phyloP scores from a whole-genome alignment of 2,888 invertebrate genomes.

The Acanthococcus lagerstroemiae region DNA sequence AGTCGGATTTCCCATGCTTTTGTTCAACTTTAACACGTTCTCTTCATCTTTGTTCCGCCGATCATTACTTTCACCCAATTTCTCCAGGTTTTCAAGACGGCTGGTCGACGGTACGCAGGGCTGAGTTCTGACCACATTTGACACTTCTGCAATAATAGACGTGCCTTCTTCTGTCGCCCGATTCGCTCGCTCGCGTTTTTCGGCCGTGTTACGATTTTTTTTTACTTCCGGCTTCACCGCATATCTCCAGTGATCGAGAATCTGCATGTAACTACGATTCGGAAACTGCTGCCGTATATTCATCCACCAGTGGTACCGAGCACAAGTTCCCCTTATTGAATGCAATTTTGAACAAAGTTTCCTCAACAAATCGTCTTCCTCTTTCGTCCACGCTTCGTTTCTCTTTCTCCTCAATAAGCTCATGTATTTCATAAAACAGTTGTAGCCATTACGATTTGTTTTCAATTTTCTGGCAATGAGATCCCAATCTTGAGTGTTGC shows the following conservation, averaged over 20 bases:
- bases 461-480: conserved; percentile 2
- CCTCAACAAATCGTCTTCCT: conserved; percentile 18
- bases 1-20: conserved; percentile 11
- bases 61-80: too few relatives aligned
- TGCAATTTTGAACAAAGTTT: neutral
- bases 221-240: conserved; percentile 6
- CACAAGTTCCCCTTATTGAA: neutral
- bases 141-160: neutral
- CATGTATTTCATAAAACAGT: conserved; percentile 12
- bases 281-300: conserved; percentile 13
- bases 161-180: neutral
- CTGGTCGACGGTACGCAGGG: neutral
- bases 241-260: conserved; percentile 10
- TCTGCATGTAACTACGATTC: conserved; percentile 5
- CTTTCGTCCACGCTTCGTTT: conserved; percentile 6
- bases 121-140: neutral
- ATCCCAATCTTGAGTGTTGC: conserved; percentile 18
- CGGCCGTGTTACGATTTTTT: conserved; percentile 10
- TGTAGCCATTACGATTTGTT: conserved; percentile 7
- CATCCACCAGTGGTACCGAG: conserved; percentile 5
- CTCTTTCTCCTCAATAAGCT: neutral
- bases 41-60: conserved; percentile 13
- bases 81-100: neutral
- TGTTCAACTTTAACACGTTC: neutral
- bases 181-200: neutral